Evolutionary conservation across 2,113 vertebrate genomes (phyloP).

Genomic region (Pyxicephalus adspersus): DNA sequence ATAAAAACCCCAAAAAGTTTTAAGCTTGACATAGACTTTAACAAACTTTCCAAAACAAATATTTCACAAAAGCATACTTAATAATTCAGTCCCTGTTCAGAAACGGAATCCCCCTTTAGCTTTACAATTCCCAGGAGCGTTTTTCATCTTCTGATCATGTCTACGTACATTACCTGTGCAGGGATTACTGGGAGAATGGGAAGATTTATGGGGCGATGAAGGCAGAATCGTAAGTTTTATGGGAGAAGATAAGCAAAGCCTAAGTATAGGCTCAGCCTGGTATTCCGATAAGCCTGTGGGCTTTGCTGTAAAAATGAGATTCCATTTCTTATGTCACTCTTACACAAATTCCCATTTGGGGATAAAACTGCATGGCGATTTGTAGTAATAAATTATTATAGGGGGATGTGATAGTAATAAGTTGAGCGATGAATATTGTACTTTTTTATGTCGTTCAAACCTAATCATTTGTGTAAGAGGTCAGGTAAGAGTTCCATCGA

Average conservation of each 20-base stretch:
- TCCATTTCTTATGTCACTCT: neutral
- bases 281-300: neutral
- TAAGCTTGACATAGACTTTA: no score
- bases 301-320: slow-evolving; percentile 1
- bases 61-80: no score
- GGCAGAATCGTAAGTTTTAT: slow-evolving; percentile 1
- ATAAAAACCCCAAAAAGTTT: no score
- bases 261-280: neutral
- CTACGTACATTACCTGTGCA: slow-evolving; percentile 13
- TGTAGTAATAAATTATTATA: neutral
- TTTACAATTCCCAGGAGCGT: neutral
- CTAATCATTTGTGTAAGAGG: no score
- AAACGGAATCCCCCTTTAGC: neutral
- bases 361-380: neutral
- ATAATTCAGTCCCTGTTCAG: no score
- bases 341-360: neutral
- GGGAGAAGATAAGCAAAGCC: slow-evolving; percentile 6
- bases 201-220: slow-evolving; percentile 4
- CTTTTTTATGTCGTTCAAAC: no score
- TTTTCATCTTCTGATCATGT: neutral
- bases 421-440: neutral
- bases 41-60: no score
- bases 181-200: slow-evolving; percentile 18
- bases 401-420: neutral
- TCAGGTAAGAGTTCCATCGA: no score